A percentile compares a stretch with the other conserved stretches of the same genome.
These are phyloP conservation scores for Catamblyrhynchus diadema DNA, from an alignment of 2,797 vertebrate genomes.

Conservation along the genomic window DNA sequence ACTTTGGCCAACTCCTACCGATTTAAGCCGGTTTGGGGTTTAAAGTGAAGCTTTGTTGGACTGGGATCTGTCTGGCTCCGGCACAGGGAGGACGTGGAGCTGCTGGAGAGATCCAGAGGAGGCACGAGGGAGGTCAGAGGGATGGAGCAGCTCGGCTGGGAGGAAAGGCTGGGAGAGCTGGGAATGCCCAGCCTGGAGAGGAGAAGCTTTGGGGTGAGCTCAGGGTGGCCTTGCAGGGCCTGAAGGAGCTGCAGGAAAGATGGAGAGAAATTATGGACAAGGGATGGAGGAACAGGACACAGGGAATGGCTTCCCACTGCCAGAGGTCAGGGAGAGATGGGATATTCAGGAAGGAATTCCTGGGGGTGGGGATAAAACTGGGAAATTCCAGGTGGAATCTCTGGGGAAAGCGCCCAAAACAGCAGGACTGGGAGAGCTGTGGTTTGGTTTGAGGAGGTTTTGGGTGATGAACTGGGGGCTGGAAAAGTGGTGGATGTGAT, in stretches of 20 bases:
- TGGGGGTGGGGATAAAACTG: background rate
- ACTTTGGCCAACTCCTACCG: rapidly evolving
- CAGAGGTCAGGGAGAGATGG: background rate
- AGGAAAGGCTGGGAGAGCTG: background rate
- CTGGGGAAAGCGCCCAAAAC: rapidly evolving
- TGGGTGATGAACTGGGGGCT: background rate
- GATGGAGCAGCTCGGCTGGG: background rate
- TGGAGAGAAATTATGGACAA: background rate
- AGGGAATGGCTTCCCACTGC: background rate
- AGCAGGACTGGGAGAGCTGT: background rate
- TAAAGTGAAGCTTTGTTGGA: background rate
- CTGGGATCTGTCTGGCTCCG: background rate
- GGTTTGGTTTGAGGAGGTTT: background rate
- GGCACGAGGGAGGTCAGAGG: background rate
- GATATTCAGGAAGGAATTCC: background rate
- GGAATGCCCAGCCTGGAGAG: background rate
- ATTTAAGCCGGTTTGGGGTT: background rate
- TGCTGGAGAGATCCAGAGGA: background rate
- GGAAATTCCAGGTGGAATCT: background rate
- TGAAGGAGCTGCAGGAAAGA: rapidly evolving
- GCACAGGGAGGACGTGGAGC: background rate
- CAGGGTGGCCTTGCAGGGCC: background rate
- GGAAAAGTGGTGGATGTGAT: background rate
- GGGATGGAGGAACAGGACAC: background rate
- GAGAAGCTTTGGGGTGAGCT: background rate